Conservation (phyloP, 30 jellyfish, hydroid and myxozoan genomes). For the Chironex yamaguchii region DNA sequence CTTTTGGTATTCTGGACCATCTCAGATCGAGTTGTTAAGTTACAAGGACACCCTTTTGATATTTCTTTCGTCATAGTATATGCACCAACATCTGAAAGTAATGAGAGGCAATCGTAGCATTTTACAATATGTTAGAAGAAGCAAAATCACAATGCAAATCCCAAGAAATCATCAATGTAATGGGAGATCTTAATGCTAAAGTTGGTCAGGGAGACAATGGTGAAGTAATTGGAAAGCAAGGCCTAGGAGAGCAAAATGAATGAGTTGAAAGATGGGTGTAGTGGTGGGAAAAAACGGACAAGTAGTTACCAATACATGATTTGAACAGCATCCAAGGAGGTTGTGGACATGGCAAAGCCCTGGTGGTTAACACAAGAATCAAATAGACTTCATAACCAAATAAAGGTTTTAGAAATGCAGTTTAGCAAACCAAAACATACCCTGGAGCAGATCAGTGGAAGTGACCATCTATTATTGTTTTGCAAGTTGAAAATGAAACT, state of each 20-base stretch:
- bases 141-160: conserved; percentile 6
- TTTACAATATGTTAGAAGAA: not conserved
- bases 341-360: conserved; percentile 46
- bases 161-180: conserved; percentile 1
- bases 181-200: conserved; percentile 52
- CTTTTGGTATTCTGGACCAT: conserved; percentile 21
- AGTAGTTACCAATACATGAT: conserved; percentile 8
- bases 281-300: conserved; percentile 5
- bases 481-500: conserved; percentile 54
- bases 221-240: not conserved
- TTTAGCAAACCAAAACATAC: not conserved
- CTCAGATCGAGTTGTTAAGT: conserved; percentile 22
- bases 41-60: conserved; percentile 17
- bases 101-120: conserved; percentile 10
- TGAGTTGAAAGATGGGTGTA: conserved; percentile 8
- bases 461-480: conserved; percentile 37
- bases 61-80: conserved; percentile 3
- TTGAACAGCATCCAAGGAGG: conserved; percentile 14
- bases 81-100: conserved; percentile 37
- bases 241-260: conserved; percentile 29
- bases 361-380: conserved; percentile 5
- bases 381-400: conserved; percentile 6
- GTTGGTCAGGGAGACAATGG: not conserved
- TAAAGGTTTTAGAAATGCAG: not conserved
- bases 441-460: conserved; percentile 67